These are phyloP conservation scores for Drosophila setosimentum DNA, from an alignment of 2,888 invertebrate species.

Conservation along the genomic window DNA sequence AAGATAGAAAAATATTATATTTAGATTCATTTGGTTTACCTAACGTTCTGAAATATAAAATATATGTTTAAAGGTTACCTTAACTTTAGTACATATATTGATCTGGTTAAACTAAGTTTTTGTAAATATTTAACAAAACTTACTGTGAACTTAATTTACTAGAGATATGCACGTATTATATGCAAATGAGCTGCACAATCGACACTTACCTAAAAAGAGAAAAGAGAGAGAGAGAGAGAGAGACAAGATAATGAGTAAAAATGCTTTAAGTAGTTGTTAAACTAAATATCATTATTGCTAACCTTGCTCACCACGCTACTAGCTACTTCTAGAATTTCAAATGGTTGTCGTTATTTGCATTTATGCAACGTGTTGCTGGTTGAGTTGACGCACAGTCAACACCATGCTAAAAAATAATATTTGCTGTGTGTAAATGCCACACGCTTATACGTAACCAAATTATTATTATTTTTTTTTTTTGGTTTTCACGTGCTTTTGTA, in stretches of 20 bases:
- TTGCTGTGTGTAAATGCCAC: slow-evolving; percentile 71
- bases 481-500: slow-evolving; percentile 26
- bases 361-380: slow-evolving; percentile 60
- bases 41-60: neutral
- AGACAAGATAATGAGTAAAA: slow-evolving; percentile 11
- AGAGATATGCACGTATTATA: slow-evolving; percentile 4
- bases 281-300: slow-evolving; percentile 9
- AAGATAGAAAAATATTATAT: neutral
- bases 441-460: slow-evolving; percentile 74
- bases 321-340: slow-evolving; percentile 27
- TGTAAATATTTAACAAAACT: slow-evolving; percentile 56
- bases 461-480: slow-evolving; percentile 68
- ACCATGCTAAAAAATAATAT: slow-evolving; percentile 53
- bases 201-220: slow-evolving; percentile 68
- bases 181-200: neutral
- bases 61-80: neutral
- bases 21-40: neutral
- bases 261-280: slow-evolving; percentile 2
- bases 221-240: neutral
- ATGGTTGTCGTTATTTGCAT: slow-evolving; percentile 45
- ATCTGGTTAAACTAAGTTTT: slow-evolving; percentile 24
- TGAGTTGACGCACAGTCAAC: slow-evolving; percentile 36
- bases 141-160: slow-evolving; percentile 64
- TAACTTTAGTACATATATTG: neutral
- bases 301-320: no score